Percentiles rank a stretch among this genome's conserved stretches.
Conservation (phyloP, 2,888 invertebrate species). For the Mesorhabditis sp. region DNA sequence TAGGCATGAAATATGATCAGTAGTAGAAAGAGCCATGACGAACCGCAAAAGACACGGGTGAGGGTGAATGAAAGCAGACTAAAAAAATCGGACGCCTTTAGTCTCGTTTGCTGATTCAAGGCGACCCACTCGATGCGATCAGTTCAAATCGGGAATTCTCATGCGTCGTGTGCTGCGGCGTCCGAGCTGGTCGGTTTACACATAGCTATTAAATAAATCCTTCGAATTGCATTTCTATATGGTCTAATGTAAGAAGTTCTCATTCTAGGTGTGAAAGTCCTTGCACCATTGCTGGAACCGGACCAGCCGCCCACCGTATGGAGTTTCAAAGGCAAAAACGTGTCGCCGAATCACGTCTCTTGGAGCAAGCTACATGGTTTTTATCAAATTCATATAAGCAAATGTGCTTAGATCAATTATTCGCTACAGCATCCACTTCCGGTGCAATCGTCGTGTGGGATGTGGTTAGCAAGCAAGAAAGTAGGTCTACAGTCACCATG, state of each 20-base stretch:
- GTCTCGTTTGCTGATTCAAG: background rate
- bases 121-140: slow-evolving; percentile 35
- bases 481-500: slow-evolving; percentile 14
- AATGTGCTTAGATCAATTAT: slow-evolving; percentile 21
- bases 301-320: no score
- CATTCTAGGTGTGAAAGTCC: background rate
- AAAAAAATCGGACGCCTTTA: no score
- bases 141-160: slow-evolving; percentile 24
- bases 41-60: no score
- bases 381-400: slow-evolving; percentile 6
- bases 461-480: slow-evolving; percentile 15
- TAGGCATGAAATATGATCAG: no score
- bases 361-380: slow-evolving; percentile 33
- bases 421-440: slow-evolving; percentile 36
- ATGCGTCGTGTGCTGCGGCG: slow-evolving; percentile 27
- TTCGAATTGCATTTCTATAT: background rate
- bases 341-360: slow-evolving; percentile 27
- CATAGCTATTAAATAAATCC: background rate
- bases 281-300: background rate
- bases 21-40: no score
- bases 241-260: background rate
- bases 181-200: slow-evolving; percentile 24
- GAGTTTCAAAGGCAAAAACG: slow-evolving; percentile 10
- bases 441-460: slow-evolving; percentile 40
- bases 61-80: no score